phyloP scores from a whole-genome alignment of 2,888 invertebrate genomes.

The Drosophila lutescens region DNA sequence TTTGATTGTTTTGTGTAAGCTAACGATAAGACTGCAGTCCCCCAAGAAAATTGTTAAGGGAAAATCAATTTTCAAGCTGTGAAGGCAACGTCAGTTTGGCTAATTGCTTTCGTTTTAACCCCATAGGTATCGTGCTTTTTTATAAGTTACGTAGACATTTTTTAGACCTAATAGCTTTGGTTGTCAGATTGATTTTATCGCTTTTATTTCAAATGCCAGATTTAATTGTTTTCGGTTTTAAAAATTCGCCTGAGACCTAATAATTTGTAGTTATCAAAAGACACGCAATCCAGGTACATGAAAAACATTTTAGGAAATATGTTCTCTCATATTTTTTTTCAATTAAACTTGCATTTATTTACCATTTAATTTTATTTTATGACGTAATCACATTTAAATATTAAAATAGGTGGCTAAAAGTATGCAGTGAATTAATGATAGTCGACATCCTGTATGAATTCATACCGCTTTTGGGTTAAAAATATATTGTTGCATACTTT shows the following conservation, averaged over 20 bases:
- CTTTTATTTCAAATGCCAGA: conserved; percentile 11
- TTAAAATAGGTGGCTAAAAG: too few relatives aligned
- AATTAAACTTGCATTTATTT: too few relatives aligned
- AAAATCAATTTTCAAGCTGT: conserved; percentile 34
- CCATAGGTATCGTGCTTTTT: neutral
- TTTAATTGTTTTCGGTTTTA: conserved; percentile 9
- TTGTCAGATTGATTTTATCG: conserved; percentile 9
- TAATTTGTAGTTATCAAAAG: neutral
- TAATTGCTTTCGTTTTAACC: conserved; percentile 56
- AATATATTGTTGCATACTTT: too few relatives aligned
- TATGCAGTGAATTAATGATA: too few relatives aligned
- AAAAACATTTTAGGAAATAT: neutral
- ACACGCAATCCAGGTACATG: conserved; percentile 5
- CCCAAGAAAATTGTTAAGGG: conserved; percentile 43
- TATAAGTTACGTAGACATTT: conserved; percentile 4
- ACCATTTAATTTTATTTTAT: too few relatives aligned
- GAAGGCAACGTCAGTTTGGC: conserved; percentile 41
- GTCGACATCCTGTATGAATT: too few relatives aligned
- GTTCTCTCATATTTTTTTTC: too few relatives aligned
- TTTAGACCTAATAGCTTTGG: neutral
- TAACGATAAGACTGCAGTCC: conserved; percentile 24
- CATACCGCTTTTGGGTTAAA: too few relatives aligned
- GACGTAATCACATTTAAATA: too few relatives aligned
- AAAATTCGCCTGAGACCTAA: neutral
- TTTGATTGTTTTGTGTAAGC: conserved; percentile 13